These are phyloP conservation scores for Ochropacha duplaris DNA, from an alignment of 2,888 invertebrate genomes.

Conservation along the genomic window DNA sequence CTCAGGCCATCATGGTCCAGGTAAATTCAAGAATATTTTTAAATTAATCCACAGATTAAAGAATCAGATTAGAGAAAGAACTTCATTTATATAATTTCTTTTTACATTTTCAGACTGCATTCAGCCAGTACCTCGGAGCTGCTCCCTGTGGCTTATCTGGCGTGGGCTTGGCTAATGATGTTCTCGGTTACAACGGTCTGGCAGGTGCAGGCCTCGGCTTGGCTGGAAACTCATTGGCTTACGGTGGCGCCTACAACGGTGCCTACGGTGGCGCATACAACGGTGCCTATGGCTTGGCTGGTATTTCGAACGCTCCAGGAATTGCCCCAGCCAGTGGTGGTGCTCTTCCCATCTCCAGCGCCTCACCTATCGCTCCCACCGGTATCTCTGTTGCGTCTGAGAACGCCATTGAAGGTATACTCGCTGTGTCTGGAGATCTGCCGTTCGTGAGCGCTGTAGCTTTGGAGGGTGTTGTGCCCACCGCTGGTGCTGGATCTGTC, in stretches of 20 bases:
- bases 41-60: too few relatives aligned
- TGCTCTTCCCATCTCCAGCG: slow-evolving; percentile 16
- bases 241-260: neutral
- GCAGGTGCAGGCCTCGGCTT: neutral
- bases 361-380: slow-evolving; percentile 23
- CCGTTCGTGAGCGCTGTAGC: slow-evolving; percentile 35
- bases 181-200: neutral
- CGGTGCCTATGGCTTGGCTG: neutral
- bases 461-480: slow-evolving; percentile 38
- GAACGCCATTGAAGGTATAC: slow-evolving; percentile 8
- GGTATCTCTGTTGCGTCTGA: slow-evolving; percentile 25
- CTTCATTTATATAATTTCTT: neutral
- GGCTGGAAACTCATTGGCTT: neutral
- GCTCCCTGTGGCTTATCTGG: slow-evolving; percentile 4
- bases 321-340: slow-evolving; percentile 10
- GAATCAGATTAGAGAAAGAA: too few relatives aligned
- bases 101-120: slow-evolving; percentile 7
- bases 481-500: slow-evolving; percentile 33
- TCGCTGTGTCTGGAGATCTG: slow-evolving; percentile 21
- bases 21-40: slow-evolving; percentile 7
- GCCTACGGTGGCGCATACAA: neutral
- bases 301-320: slow-evolving; percentile 1
- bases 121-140: slow-evolving; percentile 10
- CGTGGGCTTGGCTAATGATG: slow-evolving; percentile 7
- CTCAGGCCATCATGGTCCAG: slow-evolving; percentile 25